Base-by-base conservation (phyloP, 2,113 vertebrate genomes). In the Entelurus aequoreus region DNA sequence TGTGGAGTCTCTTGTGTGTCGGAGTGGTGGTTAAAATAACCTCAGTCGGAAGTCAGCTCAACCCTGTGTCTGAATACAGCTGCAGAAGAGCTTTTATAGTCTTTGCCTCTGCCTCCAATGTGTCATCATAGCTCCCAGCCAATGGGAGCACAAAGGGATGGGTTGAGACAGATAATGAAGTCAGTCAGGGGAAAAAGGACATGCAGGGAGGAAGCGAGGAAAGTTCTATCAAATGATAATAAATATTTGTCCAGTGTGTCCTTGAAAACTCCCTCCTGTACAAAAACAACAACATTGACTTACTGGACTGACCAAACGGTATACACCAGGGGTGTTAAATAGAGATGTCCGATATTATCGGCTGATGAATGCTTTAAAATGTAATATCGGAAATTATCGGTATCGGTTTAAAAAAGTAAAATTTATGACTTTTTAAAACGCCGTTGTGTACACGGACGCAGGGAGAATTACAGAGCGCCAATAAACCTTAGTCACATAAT, bases 11-110 rank as follows among this genome's bases (percentile, higher is more conserved):
- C 10, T 10, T 42, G 38, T 42, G 38, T 57, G 60, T 50, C 1
- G 4, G 21, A 28, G 8, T 44, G 28, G 50, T 13, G 54, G 54
- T 58, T 62, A 63, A 28, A 81, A 71, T 80, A 84, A 87, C 86
- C 62, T 77, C 71, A 59, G 67, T 8, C 6, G 7, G 50, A 7
- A 67, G 57, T 0, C 19, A 67, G 78, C 61, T 76, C 59, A 52
- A 71, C 68, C 66, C 62, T 56, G 70, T 72, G 76, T 68, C 67
- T 73, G 74, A 71, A 48, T 42, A 55, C 71, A 72, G 72, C 14
- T 48, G 15, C 66, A 62, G 15, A 56, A 10, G 6, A 16, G 63
- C 4, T 74, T 95, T 92, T 94, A 94, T 88, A 42, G 5, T 44
- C 58, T 73, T 65, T 48, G n/a, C 69, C 52, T 6, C 70, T 72